These are phyloP conservation scores for Polyergus mexicanus DNA, from an alignment of 1,140 invertebrate species.

Conservation along the genomic window DNA sequence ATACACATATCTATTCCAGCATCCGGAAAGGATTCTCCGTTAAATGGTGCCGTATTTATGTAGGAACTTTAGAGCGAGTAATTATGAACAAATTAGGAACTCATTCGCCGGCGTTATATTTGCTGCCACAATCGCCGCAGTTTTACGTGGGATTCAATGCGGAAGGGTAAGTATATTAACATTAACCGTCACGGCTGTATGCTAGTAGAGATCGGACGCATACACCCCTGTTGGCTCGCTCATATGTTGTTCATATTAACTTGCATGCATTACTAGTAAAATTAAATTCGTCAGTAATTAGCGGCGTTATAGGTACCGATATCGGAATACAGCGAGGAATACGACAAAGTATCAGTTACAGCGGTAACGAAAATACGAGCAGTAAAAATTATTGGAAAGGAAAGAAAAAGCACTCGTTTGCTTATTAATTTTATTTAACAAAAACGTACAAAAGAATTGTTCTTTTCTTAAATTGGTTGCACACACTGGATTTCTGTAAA, in stretches of 20 bases:
- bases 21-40: neutral
- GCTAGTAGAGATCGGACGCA: neutral
- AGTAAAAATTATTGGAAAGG: neutral
- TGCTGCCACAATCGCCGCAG: neutral
- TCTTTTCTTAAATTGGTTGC: neutral
- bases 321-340: conserved; percentile 4
- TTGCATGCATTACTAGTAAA: conserved; percentile 38
- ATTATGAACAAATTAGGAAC: conserved; percentile 40
- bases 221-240: neutral
- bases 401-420: neutral
- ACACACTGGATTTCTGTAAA: neutral
- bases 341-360: neutral
- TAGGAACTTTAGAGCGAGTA: neutral
- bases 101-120: conserved; percentile 6
- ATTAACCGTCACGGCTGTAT: neutral
- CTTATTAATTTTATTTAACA: neutral
- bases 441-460: neutral
- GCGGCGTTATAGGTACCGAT: conserved; percentile 13
- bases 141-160: conserved; percentile 1
- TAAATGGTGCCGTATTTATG: conserved; percentile 17
- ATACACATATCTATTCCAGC: neutral
- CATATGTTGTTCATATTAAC: conserved; percentile 24
- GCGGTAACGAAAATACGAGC: neutral
- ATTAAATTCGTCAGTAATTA: conserved; percentile 57
- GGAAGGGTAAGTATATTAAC: conserved; percentile 25